Evolutionary conservation across 2,888 invertebrate genomes (phyloP).

Genomic region (Clostera curtula): DNA sequence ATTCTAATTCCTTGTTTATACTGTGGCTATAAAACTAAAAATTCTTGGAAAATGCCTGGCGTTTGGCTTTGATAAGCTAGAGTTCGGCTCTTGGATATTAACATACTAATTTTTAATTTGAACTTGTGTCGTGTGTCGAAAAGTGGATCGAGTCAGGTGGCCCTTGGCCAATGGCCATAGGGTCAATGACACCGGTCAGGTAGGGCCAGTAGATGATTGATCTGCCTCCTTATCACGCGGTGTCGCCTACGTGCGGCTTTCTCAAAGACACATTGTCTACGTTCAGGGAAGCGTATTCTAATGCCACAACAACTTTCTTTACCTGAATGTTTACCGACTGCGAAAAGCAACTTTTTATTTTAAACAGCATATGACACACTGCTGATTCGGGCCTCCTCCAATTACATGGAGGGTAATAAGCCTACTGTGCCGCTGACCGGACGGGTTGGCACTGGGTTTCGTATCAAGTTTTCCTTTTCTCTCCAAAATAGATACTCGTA

Average conservation of each 20-base stretch:
- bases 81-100: slow-evolving; percentile 22
- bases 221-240: slow-evolving; percentile 66
- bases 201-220: slow-evolving; percentile 69
- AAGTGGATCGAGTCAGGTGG: slow-evolving; percentile 61
- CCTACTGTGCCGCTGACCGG: too few species aligned
- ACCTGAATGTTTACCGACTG: too few species aligned
- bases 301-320: slow-evolving; percentile 29
- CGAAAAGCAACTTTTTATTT: too few species aligned
- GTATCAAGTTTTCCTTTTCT: too few species aligned
- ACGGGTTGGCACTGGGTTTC: too few species aligned
- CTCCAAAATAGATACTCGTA: too few species aligned
- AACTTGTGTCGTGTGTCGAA: slow-evolving; percentile 39
- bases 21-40: slow-evolving; percentile 23
- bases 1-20: slow-evolving; percentile 38
- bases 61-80: slow-evolving; percentile 23
- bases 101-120: slow-evolving; percentile 39
- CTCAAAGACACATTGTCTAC: slow-evolving; percentile 69
- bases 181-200: slow-evolving; percentile 67
- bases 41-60: slow-evolving; percentile 20
- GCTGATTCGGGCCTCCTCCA: too few species aligned
- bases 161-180: slow-evolving; percentile 42
- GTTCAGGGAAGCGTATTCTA: slow-evolving; percentile 46
- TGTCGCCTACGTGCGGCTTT: slow-evolving; percentile 67
- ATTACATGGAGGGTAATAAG: too few species aligned
- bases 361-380: too few species aligned